These are phyloP conservation scores for Aspidapion aeneum DNA, from an alignment of 2,888 invertebrate species.

Conservation along the genomic window DNA sequence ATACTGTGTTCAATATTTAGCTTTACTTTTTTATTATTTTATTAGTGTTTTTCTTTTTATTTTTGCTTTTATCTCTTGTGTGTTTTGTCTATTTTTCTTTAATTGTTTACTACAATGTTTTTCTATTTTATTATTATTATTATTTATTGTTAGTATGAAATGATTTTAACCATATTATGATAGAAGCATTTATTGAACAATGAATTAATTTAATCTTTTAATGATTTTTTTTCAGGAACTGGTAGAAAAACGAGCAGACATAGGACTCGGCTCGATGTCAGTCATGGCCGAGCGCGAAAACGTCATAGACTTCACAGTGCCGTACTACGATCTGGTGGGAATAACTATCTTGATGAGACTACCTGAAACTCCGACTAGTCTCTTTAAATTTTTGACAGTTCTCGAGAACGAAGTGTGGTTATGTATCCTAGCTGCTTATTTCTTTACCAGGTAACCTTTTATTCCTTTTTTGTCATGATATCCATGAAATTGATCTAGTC, in stretches of 20 bases:
- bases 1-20: too few relatives aligned
- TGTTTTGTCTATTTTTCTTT: too few relatives aligned
- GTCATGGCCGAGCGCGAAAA: conserved; percentile 98
- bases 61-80: too few relatives aligned
- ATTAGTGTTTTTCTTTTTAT: too few relatives aligned
- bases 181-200: too few relatives aligned
- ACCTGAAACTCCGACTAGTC: conserved; percentile 82
- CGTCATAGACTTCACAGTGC: conserved; percentile 97
- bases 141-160: too few relatives aligned
- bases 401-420: conserved; percentile 96
- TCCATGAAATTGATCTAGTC: not conserved
- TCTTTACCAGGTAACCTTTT: conserved; percentile 89
- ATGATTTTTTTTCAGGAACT: conserved; percentile 31
- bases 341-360: conserved; percentile 95
- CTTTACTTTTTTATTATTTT: too few relatives aligned
- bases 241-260: conserved; percentile 73
- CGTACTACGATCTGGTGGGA: conserved; percentile 96
- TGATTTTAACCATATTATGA: too few relatives aligned
- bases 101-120: too few relatives aligned
- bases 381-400: conserved; percentile 96
- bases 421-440: conserved; percentile 91
- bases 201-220: too few relatives aligned
- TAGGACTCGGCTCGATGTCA: conserved; percentile 88
- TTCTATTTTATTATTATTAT: too few relatives aligned
- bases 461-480: too few relatives aligned